These are phyloP conservation scores for Struthidea cinerea DNA, from an alignment of 2,113 vertebrate species.

Conservation along the genomic window DNA sequence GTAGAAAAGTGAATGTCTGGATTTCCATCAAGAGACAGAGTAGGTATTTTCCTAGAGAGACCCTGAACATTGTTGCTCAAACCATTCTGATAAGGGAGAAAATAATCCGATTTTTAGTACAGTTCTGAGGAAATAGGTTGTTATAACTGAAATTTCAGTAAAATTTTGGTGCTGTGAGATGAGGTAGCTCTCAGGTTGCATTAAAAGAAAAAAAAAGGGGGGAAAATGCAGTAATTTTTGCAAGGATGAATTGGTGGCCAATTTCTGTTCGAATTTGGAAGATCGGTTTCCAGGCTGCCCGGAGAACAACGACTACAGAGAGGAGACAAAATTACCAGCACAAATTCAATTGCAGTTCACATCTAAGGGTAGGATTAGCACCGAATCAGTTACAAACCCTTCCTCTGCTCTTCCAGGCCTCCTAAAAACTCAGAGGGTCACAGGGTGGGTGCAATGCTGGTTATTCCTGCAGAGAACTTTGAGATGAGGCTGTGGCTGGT, in stretches of 20 bases:
- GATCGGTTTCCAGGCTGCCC: neutral
- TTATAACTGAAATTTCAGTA: neutral
- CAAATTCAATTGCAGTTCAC: neutral
- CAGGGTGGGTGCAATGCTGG: neutral
- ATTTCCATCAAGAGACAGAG: neutral
- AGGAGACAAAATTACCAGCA: neutral
- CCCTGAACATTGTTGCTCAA: neutral
- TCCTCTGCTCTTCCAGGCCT: neutral
- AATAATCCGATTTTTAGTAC: neutral
- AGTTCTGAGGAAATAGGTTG: neutral
- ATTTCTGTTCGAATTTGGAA: neutral
- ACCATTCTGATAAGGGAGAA: neutral
- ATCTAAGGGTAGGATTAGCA: neutral
- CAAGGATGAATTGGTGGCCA: neutral
- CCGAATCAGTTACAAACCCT: fast-evolving
- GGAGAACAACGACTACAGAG: neutral
- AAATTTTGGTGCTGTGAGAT: neutral
- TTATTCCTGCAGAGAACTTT: neutral
- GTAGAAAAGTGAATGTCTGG: neutral
- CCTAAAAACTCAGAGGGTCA: neutral
- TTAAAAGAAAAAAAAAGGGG: neutral
- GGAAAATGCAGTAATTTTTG: fast-evolving
- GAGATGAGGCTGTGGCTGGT: neutral
- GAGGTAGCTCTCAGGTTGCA: neutral
- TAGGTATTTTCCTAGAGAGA: neutral